A percentile compares a stretch with the other conserved stretches of the same genome.
Conservation (phyloP, 2,797 vertebrate genomes). For the Sebastes hubbsi region DNA sequence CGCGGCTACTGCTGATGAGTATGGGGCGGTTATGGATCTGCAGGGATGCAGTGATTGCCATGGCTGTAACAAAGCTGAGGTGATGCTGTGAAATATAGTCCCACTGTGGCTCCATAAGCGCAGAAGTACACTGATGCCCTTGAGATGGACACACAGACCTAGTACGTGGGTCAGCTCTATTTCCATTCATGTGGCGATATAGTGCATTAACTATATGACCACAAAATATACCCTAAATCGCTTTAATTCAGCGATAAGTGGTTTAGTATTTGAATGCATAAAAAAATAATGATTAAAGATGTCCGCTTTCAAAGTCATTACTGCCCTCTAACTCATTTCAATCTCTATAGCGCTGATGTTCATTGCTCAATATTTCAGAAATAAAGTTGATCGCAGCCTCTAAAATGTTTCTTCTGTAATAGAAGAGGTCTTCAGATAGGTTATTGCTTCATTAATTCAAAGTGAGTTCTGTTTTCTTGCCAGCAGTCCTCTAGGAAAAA, state of each 20-base stretch:
- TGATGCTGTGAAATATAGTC: constrained; percentile 66
- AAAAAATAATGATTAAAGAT: constrained; percentile 37
- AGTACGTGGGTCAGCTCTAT: not conserved
- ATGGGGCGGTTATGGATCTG: constrained; percentile 65
- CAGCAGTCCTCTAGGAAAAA: constrained; percentile 1
- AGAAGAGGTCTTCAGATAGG: constrained; percentile 32
- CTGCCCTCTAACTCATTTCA: constrained; percentile 46
- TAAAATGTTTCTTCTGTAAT: constrained; percentile 44
- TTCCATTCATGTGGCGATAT: not conserved
- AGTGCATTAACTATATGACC: constrained; percentile 12
- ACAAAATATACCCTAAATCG: constrained; percentile 22
- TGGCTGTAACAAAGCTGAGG: constrained; percentile 58
- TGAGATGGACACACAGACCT: constrained; percentile 51
- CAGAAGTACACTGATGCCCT: constrained; percentile 52
- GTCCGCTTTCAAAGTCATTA: constrained; percentile 52
- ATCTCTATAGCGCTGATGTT: constrained; percentile 35
- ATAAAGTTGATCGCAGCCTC: constrained; percentile 48
- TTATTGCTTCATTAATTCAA: constrained; percentile 55
- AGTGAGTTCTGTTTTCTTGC: constrained; percentile 29
- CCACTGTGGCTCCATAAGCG: constrained; percentile 44
- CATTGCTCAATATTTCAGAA: constrained; percentile 53
- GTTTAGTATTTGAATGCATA: constrained; percentile 32
- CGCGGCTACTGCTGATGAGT: constrained; percentile 55
- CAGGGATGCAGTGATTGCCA: constrained; percentile 61
- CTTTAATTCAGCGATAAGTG: constrained; percentile 40